Percentiles rank a stretch among this genome's conserved stretches.
phyloP scores from a whole-genome alignment of 1,140 invertebrate genomes.

The Eubasilissa regina region DNA sequence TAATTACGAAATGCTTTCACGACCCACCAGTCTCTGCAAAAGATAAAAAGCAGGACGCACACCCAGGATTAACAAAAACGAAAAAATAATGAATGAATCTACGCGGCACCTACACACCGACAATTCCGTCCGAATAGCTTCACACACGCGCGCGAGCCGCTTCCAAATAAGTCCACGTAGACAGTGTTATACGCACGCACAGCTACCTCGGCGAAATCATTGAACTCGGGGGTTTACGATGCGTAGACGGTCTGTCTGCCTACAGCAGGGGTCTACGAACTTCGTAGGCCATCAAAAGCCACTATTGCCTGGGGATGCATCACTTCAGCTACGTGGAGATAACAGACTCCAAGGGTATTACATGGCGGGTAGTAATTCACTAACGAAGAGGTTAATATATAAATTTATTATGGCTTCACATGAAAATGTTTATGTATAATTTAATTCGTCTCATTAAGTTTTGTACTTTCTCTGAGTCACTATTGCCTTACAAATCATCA shows the following conservation, averaged over 20 bases:
- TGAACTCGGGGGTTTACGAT: conserved; percentile 52
- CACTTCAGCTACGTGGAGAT: neutral
- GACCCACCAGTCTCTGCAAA: conserved; percentile 15
- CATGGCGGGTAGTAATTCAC: neutral
- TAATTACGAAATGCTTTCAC: conserved; percentile 39
- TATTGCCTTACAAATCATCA: no score
- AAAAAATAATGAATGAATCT: conserved; percentile 19
- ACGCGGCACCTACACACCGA: neutral
- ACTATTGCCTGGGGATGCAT: conserved; percentile 17
- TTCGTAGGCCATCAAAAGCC: conserved; percentile 12
- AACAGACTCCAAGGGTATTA: neutral
- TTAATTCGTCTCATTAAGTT: no score
- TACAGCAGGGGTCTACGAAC: conserved; percentile 28
- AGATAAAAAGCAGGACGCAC: conserved; percentile 18
- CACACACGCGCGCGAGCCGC: neutral
- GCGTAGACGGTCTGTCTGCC: conserved; percentile 49
- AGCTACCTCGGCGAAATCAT: conserved; percentile 42
- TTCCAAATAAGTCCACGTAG: conserved; percentile 18
- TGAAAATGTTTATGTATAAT: no score
- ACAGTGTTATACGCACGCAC: conserved; percentile 9
- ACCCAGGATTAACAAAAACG: conserved; percentile 12
- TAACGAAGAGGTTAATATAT: no score
- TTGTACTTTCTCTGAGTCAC: no score
- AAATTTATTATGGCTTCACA: no score
- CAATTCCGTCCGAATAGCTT: no score